phyloP scores from a whole-genome alignment of 2,113 vertebrate species.

The Platanista minor region DNA sequence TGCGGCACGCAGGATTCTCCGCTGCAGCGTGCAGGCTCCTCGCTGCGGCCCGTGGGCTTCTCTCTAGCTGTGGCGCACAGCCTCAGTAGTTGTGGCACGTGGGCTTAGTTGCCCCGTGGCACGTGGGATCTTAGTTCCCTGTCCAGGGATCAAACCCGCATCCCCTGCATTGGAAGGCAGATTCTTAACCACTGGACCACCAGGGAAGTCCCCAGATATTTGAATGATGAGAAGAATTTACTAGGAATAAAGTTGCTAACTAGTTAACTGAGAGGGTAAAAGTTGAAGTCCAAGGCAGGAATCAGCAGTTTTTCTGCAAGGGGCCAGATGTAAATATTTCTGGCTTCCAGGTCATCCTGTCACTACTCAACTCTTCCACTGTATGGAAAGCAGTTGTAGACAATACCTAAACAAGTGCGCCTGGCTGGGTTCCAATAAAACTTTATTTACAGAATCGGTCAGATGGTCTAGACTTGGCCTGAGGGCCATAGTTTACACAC shows the following conservation, averaged over 20 bases:
- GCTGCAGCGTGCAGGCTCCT: no score
- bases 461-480: not conserved
- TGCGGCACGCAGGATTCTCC: no score
- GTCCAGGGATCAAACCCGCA: no score
- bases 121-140: no score
- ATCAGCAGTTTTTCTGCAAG: not conserved
- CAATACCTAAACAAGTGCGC: not conserved
- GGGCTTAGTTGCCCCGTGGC: no score
- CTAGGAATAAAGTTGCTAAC: not conserved
- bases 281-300: not conserved
- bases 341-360: not conserved
- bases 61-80: no score
- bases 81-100: no score
- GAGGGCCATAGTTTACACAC: not conserved
- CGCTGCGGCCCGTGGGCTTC: no score
- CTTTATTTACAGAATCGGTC: not conserved
- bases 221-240: not conserved
- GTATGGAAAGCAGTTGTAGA: not conserved
- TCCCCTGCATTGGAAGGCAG: no score
- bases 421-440: not conserved
- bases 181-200: no score
- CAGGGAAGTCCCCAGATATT: not conserved
- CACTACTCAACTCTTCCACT: not conserved
- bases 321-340: not conserved
- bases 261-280: not conserved